Base-by-base conservation (phyloP, 2,888 invertebrate genomes). In the Dynastes grantii region DNA sequence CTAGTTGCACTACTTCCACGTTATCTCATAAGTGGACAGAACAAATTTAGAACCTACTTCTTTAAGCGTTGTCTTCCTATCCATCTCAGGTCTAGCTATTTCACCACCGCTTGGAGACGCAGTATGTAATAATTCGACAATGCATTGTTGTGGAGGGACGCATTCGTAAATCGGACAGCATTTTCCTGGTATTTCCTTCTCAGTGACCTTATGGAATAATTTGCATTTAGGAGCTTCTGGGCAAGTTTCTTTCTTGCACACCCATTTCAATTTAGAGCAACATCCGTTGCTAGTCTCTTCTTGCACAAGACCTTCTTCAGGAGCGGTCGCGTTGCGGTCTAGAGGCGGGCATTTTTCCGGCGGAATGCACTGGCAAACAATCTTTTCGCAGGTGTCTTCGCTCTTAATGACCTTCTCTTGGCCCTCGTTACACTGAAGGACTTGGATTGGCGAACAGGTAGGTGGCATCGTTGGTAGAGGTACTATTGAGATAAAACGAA, bases 281-380 rank as follows among this genome's bases (percentile, higher is more conserved):
- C 96, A 96, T 0, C 95, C 95, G 27, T 90, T 89, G 0, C 89
- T 89, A 81, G 93, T 90, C n/a, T 91, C 86, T 1, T 90, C 86
- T 45, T 91, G 88, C 80, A 81, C 90, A 88, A 93, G 92, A 22
- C 95, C 95, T 0, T 92, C 91, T 81, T 92, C 90, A 27, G 93
- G 83, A 40, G 90, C 86, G 70, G 90, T 89, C 63, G 85, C 83
- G 4, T 78, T 55, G 3, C 82, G 82, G 76, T 90, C 91, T 1
- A 92, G 84, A 0, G 87, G 85, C 5, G 92, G 92, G 85, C 96
- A 96, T 81, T 95, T 93, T 63, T 92, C 92, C 3, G 90, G 87
- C 0, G 95, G 94, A 85, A 93, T 92, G 85, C 96, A 96, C 89
- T 94, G 95, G 85, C 96, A 96, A 80, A 94, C 91, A 81, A 93